These are phyloP conservation scores for Notodromas monacha DNA, from an alignment of 2,888 invertebrate species.

Conservation along the genomic window DNA sequence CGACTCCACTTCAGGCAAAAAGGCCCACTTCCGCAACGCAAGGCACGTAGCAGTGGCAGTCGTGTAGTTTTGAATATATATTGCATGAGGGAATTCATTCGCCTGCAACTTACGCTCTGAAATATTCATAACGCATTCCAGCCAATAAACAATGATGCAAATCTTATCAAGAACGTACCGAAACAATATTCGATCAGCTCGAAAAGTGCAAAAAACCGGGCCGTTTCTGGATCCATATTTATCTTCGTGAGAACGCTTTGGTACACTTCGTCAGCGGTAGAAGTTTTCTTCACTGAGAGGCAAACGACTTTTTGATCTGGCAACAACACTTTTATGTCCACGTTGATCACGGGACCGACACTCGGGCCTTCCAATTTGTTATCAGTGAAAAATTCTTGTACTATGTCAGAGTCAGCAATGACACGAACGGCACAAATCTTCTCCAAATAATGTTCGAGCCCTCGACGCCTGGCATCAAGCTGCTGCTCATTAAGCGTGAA, in stretches of 20 bases:
- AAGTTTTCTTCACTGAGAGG: constrained; percentile 54
- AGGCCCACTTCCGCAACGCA: constrained; percentile 55
- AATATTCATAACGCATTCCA: too few species aligned
- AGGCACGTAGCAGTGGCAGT: constrained; percentile 86
- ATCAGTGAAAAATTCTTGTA: constrained; percentile 87
- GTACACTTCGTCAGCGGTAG: constrained; percentile 67
- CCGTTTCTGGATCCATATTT: constrained; percentile 38
- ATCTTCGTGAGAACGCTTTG: constrained; percentile 52
- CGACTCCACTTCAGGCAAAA: constrained; percentile 32
- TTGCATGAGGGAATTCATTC: constrained; percentile 76
- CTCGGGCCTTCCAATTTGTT: too few species aligned
- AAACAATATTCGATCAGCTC: constrained; percentile 92
- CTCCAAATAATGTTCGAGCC: constrained; percentile 86
- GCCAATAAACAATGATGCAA: too few species aligned
- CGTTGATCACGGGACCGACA: too few species aligned
- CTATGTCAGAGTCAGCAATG: constrained; percentile 81
- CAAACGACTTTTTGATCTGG: constrained; percentile 68
- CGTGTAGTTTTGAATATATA: constrained; percentile 95
- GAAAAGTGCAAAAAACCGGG: constrained; percentile 74
- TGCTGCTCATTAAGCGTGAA: constrained; percentile 82
- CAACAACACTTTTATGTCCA: constrained; percentile 35
- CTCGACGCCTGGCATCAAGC: constrained; percentile 64
- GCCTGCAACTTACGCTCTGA: constrained; percentile 73
- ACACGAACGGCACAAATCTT: constrained; percentile 91
- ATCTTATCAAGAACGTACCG: constrained; percentile 27